Base-by-base conservation (phyloP, 1,140 invertebrate species). In the Pseudomyrmex cubaensis region DNA sequence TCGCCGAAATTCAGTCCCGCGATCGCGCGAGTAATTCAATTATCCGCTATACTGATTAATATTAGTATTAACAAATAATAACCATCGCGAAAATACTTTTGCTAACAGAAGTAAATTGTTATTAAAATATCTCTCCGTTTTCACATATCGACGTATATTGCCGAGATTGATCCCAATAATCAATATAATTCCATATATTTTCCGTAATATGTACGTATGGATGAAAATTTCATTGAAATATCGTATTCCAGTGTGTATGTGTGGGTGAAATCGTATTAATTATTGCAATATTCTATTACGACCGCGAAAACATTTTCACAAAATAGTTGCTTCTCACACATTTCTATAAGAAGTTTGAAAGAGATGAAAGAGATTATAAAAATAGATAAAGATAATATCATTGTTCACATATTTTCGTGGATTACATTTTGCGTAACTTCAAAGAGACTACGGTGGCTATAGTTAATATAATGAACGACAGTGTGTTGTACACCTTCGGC, bases 1-100 rank as follows among this genome's bases (percentile, higher is more conserved):
- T 59, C 22, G 35, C 15, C 15, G 44, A 80, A 59, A 80, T 80
- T 70, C 46, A 35, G 15, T 22, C 7, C 35, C 35, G 35, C 17
- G 66, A 48, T 46, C 17, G 76, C 20, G 15, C 66, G 76, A 80
- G 13, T 80, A 80, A 80, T 70, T 59, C 54, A 48, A 80, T 80
- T 72, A 64, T 44, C 35, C 5, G 76, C 22, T 70, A 22, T 20
- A 46, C n/a, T 15, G 48, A 67, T 77, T 77, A 52, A 77, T 77
- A 52, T 20, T 66, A 22, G 20, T 20, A 66, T 54, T 35, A 54
- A 12, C 25, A 56, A 75, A 62, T 67, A 78, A 78, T 69, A 72
- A 80, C 59, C 72, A 80, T 48, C 35, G 35, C 35, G 52, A 56
- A 80, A 61, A 78, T 48, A 69, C 17, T 76, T n/a, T 76, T 35